A percentile compares a stretch with the other conserved stretches of the same genome.
phyloP scores from a whole-genome alignment of 2,113 vertebrate genomes.

The Pseudorhombus dupliciocellatus region DNA sequence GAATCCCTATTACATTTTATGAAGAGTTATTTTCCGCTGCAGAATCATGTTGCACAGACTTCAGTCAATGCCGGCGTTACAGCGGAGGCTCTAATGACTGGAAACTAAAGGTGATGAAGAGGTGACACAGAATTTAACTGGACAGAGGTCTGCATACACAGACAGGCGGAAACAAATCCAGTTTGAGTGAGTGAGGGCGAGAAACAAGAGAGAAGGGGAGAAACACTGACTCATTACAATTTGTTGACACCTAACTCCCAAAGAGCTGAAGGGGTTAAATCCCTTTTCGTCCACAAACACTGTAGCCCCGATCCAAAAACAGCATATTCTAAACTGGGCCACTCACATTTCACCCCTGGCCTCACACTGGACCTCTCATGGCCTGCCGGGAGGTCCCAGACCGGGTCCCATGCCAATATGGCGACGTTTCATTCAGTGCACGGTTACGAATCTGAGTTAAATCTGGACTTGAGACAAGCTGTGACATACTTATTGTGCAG shows the following conservation, averaged over 20 bases:
- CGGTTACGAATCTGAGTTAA: conserved; percentile 24
- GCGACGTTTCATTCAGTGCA: conserved; percentile 14
- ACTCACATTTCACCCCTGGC: conserved; percentile 50
- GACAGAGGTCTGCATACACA: neutral
- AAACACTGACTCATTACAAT: conserved; percentile 58
- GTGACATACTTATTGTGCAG: conserved; percentile 25
- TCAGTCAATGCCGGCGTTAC: neutral
- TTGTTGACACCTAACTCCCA: conserved; percentile 49
- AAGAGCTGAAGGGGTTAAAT: conserved; percentile 27
- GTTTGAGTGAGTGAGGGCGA: conserved; percentile 15
- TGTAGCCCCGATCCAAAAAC: conserved; percentile 51
- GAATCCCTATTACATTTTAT: conserved; percentile 28
- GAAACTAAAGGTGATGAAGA: neutral
- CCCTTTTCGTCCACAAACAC: conserved; percentile 52
- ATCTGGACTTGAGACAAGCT: conserved; percentile 11
- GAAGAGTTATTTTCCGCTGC: conserved; percentile 26
- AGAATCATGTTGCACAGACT: conserved; percentile 9
- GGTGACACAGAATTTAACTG: neutral
- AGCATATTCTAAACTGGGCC: conserved; percentile 57
- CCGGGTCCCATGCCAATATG: conserved; percentile 16
- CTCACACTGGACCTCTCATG: conserved; percentile 34
- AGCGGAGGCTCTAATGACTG: neutral
- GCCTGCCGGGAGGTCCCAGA: conserved; percentile 21
- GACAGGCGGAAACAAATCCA: neutral
- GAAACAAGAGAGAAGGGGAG: conserved; percentile 19